These are phyloP conservation scores for Silurus asotus DNA, from an alignment of 2,113 vertebrate species.

Conservation along the genomic window DNA sequence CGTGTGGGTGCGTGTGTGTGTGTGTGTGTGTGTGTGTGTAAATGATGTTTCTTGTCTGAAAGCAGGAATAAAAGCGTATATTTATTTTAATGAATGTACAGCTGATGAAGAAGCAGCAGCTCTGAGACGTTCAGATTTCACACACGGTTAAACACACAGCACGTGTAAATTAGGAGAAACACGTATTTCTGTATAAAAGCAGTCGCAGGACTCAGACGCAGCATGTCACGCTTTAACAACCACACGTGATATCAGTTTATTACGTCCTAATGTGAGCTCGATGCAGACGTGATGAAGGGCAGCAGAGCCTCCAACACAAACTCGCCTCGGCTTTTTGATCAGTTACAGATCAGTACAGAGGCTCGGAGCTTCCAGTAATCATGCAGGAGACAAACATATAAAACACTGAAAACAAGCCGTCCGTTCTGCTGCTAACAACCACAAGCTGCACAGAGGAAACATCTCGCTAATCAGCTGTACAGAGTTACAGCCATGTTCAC, in stretches of 20 bases:
- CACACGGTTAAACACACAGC: not conserved
- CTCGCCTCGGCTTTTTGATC: not conserved
- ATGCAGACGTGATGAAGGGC: constrained; percentile 13
- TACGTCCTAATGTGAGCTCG: not conserved
- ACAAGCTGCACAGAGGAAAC: not conserved
- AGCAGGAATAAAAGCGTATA: constrained; percentile 4
- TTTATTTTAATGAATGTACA: constrained; percentile 16
- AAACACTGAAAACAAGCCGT: not conserved
- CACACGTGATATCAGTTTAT: constrained; percentile 2
- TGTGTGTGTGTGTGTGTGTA: not conserved
- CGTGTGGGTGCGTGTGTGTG: not conserved
- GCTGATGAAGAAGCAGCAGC: not conserved
- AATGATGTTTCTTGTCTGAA: not conserved
- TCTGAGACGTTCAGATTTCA: not conserved
- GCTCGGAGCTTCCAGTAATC: not conserved
- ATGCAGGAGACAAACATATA: not conserved
- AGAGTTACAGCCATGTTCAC: not conserved
- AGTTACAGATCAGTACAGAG: not conserved
- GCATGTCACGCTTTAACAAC: constrained; percentile 2
- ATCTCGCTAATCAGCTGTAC: not conserved
- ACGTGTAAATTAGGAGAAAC: constrained; percentile 4
- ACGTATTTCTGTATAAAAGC: not conserved
- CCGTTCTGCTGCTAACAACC: not conserved
- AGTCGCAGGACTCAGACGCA: constrained; percentile 9
- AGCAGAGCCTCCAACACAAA: not conserved